A percentile compares a stretch with the other conserved stretches of the same genome.
phyloP scores from a whole-genome alignment of 1,140 invertebrate genomes.

The Penaeus japonicus region DNA sequence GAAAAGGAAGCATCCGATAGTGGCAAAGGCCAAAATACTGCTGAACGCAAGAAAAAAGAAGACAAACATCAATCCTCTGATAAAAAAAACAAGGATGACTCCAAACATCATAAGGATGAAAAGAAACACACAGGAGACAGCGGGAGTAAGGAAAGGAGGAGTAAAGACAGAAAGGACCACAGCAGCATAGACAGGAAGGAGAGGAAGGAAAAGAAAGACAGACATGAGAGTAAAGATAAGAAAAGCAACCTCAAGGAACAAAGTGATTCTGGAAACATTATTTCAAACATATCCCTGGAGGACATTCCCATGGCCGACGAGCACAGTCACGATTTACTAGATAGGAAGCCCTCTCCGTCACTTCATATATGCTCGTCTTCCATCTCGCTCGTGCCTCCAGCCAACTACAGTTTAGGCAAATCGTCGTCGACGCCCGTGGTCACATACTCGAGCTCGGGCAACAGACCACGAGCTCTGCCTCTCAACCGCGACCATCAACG shows the following conservation, averaged over 20 bases:
- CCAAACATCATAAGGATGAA: constrained; percentile 10
- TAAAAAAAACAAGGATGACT: background rate
- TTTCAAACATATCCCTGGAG: constrained; percentile 32
- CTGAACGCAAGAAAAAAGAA: constrained; percentile 27
- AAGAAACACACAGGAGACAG: background rate
- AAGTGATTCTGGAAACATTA: constrained; percentile 18
- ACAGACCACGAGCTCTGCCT: background rate
- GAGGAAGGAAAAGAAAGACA: constrained; percentile 14
- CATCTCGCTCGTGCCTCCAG: background rate
- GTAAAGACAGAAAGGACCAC: background rate
- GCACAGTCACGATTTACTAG: constrained; percentile 1
- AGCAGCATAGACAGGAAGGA: background rate
- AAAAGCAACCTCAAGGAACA: background rate
- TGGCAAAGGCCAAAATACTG: background rate
- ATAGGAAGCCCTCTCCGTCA: background rate
- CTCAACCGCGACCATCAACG: constrained; percentile 15
- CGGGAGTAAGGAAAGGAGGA: background rate
- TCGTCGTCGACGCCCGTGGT: constrained; percentile 40
- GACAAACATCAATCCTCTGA: constrained; percentile 19
- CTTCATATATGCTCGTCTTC: background rate
- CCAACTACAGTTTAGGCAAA: constrained; percentile 43
- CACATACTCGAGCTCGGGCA: background rate
- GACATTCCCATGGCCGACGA: constrained; percentile 58
- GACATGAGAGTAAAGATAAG: background rate
- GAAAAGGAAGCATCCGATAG: constrained; percentile 17